These are phyloP conservation scores for Gari tellinella DNA, from an alignment of 2,888 invertebrate species.

Conservation along the genomic window DNA sequence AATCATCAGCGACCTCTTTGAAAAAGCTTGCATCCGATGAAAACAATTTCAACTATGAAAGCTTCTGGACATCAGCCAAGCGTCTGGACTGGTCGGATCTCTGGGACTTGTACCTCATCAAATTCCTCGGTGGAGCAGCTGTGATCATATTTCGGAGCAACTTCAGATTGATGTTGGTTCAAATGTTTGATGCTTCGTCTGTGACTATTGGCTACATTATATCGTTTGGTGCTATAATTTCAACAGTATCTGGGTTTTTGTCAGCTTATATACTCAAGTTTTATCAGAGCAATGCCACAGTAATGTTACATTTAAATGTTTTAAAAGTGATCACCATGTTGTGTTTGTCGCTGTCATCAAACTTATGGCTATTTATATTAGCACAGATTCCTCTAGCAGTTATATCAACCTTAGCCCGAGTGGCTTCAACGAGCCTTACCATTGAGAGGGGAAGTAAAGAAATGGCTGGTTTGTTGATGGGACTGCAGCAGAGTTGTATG, in stretches of 20 bases:
- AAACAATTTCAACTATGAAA: constrained; percentile 61
- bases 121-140: constrained; percentile 81
- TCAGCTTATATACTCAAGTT: constrained; percentile 75
- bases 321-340: constrained; percentile 68
- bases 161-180: constrained; percentile 76
- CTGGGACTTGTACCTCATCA: constrained; percentile 83
- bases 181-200: constrained; percentile 77
- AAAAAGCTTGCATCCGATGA: constrained; percentile 63
- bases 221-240: constrained; percentile 79
- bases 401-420: constrained; percentile 79
- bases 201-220: constrained; percentile 81
- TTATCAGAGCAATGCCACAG: constrained; percentile 70
- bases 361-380: constrained; percentile 68
- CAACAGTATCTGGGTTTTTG: constrained; percentile 79
- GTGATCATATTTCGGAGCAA: constrained; percentile 81
- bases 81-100: constrained; percentile 76
- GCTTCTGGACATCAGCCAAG: constrained; percentile 66
- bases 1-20: constrained; percentile 56
- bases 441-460: constrained; percentile 71
- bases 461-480: constrained; percentile 80
- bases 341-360: constrained; percentile 66
- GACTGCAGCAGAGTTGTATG: constrained; percentile 82
- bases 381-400: constrained; percentile 78
- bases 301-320: constrained; percentile 73
- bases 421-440: constrained; percentile 77